phyloP scores from a whole-genome alignment of 2,113 vertebrate genomes.

The Erpornis zantholeuca region DNA sequence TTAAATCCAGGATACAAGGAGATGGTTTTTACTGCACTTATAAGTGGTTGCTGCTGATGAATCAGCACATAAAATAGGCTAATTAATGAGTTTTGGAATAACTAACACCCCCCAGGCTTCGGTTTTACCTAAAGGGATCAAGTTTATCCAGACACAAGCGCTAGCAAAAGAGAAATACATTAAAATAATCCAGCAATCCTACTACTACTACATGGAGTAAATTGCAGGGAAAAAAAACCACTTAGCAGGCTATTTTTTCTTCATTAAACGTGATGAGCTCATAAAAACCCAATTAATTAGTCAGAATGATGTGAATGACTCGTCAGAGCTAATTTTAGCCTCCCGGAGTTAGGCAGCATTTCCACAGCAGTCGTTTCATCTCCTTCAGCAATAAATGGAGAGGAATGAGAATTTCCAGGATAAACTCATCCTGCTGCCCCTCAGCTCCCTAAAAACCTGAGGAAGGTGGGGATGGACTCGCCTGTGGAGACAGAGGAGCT shows the following conservation, averaged over 20 bases:
- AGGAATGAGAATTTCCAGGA: neutral
- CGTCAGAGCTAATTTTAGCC: conserved; percentile 53
- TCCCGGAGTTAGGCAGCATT: conserved; percentile 15
- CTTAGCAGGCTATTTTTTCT: neutral
- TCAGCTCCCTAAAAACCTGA: neutral
- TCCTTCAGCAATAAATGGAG: neutral
- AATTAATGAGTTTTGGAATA: conserved; percentile 13
- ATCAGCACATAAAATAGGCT: neutral
- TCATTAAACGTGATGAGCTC: conserved; percentile 23
- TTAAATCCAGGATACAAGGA: neutral
- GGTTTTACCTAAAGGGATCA: neutral
- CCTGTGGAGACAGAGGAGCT: neutral
- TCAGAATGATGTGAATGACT: conserved; percentile 38
- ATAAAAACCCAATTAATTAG: conserved; percentile 17
- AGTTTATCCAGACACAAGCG: neutral
- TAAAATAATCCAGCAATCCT: neutral
- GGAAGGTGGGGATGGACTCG: neutral
- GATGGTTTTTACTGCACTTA: neutral
- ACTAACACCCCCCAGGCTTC: neutral
- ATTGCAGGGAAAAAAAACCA: neutral
- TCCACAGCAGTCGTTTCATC: neutral
- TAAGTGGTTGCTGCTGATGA: neutral
- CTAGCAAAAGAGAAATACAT: neutral
- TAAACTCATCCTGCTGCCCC: neutral
- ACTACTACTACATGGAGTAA: neutral